These are phyloP conservation scores for Masticophis lateralis DNA, from an alignment of 2,797 vertebrate genomes.

Conservation along the genomic window DNA sequence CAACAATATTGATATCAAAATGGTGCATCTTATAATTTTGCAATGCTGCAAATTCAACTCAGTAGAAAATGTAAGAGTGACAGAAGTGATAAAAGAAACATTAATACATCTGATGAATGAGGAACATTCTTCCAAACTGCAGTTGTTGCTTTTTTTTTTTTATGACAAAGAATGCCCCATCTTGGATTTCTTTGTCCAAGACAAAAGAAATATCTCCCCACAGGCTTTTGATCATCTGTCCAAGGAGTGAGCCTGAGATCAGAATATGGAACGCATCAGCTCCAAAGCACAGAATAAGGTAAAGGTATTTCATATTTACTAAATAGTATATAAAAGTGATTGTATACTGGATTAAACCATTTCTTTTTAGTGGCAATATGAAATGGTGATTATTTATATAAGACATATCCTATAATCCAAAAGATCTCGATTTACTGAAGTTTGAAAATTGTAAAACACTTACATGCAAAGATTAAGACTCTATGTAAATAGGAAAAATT, in stretches of 20 bases:
- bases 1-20: no score
- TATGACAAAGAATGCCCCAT: background rate
- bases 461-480: background rate
- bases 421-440: background rate
- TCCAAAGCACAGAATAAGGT: background rate
- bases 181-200: background rate
- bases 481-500: background rate
- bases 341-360: background rate
- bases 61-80: background rate
- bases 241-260: background rate
- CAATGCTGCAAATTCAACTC: background rate
- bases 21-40: no score
- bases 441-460: background rate
- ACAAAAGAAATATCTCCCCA: background rate
- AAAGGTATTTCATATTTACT: background rate
- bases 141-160: background rate
- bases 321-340: background rate
- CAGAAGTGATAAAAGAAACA: constrained; percentile 48
- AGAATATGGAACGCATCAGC: background rate
- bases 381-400: background rate
- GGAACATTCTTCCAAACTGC: background rate
- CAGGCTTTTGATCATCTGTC: background rate
- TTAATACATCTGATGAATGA: background rate
- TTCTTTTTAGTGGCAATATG: background rate
- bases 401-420: background rate